phyloP scores from a whole-genome alignment of 2,888 invertebrate species.

The Cephalotes varians region DNA sequence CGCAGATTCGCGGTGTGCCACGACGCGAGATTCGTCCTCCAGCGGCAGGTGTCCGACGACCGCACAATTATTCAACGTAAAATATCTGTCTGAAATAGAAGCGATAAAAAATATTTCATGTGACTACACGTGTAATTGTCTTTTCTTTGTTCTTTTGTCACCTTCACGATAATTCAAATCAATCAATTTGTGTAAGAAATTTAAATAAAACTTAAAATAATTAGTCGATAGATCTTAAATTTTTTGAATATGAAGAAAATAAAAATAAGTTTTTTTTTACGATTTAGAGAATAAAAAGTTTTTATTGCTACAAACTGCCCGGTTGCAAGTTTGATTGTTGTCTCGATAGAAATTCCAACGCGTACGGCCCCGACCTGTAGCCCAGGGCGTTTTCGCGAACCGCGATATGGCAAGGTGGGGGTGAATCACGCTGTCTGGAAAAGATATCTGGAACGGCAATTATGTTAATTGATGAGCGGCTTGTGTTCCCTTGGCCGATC shows the following conservation, averaged over 20 bases:
- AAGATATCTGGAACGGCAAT: conserved; percentile 44
- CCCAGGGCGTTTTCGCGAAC: conserved; percentile 24
- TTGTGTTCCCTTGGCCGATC: conserved; percentile 8
- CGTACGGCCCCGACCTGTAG: conserved; percentile 23
- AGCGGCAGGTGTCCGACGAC: conserved; percentile 54
- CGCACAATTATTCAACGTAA: not conserved
- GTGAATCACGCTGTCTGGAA: conserved; percentile 30
- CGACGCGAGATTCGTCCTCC: conserved; percentile 18
- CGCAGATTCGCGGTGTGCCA: conserved; percentile 36
- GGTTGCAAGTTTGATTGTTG: not conserved
- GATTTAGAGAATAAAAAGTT: not conserved
- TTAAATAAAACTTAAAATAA: no score
- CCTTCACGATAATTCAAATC: not conserved
- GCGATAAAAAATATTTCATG: not conserved
- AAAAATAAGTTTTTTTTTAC: not conserved
- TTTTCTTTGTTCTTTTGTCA: not conserved
- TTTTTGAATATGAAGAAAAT: not conserved
- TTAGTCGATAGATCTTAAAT: not conserved
- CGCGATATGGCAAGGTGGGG: conserved; percentile 1
- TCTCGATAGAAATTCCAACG: conserved; percentile 14
- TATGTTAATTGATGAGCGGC: conserved; percentile 45
- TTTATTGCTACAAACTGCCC: not conserved
- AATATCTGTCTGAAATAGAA: not conserved
- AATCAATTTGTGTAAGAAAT: not conserved
- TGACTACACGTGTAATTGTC: no score